These are phyloP conservation scores for Megastigmus dorsalis DNA, from an alignment of 2,888 invertebrate genomes.

Conservation along the genomic window DNA sequence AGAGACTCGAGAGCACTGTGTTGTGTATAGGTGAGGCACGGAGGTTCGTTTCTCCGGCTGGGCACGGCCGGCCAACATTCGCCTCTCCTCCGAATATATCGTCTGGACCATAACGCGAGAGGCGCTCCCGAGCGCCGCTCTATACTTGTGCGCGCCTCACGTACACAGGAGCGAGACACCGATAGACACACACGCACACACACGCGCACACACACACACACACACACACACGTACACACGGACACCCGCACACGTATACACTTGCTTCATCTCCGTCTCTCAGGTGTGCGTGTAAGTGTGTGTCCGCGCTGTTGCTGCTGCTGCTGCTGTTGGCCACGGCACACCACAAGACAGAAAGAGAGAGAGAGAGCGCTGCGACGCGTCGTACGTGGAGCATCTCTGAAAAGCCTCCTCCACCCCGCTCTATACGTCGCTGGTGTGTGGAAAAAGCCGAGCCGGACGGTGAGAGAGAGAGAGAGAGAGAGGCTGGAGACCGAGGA, in stretches of 20 bases:
- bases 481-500: too few species aligned
- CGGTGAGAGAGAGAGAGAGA: constrained; percentile 4
- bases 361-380: constrained; percentile 51
- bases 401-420: constrained; percentile 54
- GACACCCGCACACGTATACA: neutral
- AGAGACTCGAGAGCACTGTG: too few species aligned
- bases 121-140: constrained; percentile 25
- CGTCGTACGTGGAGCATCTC: constrained; percentile 52
- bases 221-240: neutral
- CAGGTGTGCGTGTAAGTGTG: constrained; percentile 2
- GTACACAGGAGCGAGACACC: too few species aligned
- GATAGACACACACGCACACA: neutral
- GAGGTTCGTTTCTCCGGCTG: constrained; percentile 34
- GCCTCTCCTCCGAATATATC: constrained; percentile 47
- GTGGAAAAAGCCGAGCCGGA: neutral
- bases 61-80: constrained; percentile 19
- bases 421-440: too few species aligned
- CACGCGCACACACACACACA: neutral
- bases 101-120: constrained; percentile 41
- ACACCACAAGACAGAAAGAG: constrained; percentile 27
- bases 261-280: neutral
- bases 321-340: constrained; percentile 19
- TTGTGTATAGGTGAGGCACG: too few species aligned
- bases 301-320: constrained; percentile 12
- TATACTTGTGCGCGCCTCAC: neutral